Percentiles rank a stretch among this genome's conserved stretches.
These are phyloP conservation scores for Nothoprocta perdicaria DNA, from an alignment of 2,113 vertebrate species.

Conservation along the genomic window DNA sequence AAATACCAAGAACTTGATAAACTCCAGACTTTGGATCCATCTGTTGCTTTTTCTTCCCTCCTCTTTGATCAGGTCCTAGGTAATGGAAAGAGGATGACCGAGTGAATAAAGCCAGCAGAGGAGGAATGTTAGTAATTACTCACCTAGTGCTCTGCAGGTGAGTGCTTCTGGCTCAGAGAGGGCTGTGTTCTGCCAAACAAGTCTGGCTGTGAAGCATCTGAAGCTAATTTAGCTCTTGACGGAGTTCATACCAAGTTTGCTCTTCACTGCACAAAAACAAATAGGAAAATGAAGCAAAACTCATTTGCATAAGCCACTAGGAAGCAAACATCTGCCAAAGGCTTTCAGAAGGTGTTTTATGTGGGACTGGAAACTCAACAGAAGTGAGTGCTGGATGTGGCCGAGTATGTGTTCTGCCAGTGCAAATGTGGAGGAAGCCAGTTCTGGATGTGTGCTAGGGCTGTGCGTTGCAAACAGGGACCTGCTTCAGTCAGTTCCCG, in stretches of 20 bases:
- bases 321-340: constrained; percentile 37
- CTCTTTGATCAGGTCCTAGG: not conserved
- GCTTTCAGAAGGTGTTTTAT: constrained; percentile 14
- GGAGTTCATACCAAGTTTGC: not conserved
- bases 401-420: not conserved
- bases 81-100: not conserved
- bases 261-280: not conserved
- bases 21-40: not conserved
- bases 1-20: not conserved
- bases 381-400: not conserved
- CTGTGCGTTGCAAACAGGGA: constrained; percentile 32
- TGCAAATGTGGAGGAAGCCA: not conserved
- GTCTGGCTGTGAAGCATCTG: not conserved
- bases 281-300: not conserved
- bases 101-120: not conserved
- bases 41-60: not conserved
- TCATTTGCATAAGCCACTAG: not conserved
- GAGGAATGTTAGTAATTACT: not conserved
- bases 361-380: constrained; percentile 23
- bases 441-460: not conserved
- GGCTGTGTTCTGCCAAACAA: not conserved
- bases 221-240: not conserved
- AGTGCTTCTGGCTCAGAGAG: not conserved
- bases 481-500: constrained; percentile 4
- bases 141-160: not conserved